Evolutionary conservation across 2,888 invertebrate genomes (phyloP).

Genomic region (Heliconius hortense): DNA sequence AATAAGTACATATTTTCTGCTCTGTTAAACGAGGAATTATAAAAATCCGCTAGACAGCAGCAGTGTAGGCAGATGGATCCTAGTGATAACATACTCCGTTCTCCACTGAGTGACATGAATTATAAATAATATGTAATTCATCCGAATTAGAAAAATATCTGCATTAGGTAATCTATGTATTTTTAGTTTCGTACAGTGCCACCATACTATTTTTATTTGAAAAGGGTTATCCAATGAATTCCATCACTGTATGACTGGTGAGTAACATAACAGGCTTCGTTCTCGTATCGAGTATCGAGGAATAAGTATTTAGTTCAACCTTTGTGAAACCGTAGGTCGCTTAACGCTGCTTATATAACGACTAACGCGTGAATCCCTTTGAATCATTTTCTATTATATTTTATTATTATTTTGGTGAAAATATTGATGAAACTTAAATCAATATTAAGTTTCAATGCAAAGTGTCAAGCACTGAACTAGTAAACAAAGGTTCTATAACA

Average conservation of each 20-base stretch:
- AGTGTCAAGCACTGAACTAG: too few relatives aligned
- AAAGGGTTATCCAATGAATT: not conserved
- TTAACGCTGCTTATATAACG: constrained; percentile 3
- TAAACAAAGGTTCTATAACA: too few relatives aligned
- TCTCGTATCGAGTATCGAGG: constrained; percentile 8
- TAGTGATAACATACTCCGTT: too few relatives aligned
- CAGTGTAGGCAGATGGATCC: too few relatives aligned
- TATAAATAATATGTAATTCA: too few relatives aligned
- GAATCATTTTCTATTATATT: not conserved
- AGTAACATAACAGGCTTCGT: constrained; percentile 4
- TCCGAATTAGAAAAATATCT: too few relatives aligned
- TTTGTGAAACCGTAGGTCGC: constrained; percentile 13
- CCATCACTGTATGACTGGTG: not conserved
- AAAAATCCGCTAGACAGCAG: not conserved
- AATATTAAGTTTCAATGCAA: not conserved
- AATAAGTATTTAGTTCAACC: constrained; percentile 7
- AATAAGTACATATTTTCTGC: constrained; percentile 1
- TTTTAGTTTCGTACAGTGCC: not conserved
- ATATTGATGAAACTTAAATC: not conserved
- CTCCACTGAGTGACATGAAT: too few relatives aligned
- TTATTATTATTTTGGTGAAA: not conserved
- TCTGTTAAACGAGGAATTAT: not conserved
- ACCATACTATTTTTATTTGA: not conserved
- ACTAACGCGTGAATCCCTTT: not conserved
- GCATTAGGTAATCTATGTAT: not conserved